Conservation (phyloP, 1,140 invertebrate genomes). For the Popillia japonica region DNA sequence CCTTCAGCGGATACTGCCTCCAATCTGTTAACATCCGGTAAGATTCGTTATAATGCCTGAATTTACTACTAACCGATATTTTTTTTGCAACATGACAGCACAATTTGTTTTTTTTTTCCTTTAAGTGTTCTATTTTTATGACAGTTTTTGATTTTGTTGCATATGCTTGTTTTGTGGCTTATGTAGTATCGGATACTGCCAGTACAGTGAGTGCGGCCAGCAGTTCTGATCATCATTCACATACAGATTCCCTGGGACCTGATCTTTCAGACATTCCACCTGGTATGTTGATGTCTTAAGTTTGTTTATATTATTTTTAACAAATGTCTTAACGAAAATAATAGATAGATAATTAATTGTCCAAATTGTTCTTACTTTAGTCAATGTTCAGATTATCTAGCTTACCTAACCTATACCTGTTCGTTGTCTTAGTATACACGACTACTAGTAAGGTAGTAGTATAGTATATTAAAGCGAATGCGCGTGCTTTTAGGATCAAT, state of each 20-base stretch:
- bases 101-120: neutral
- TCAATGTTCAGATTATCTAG: too few species aligned
- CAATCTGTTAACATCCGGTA: constrained; percentile 79
- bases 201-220: constrained; percentile 58
- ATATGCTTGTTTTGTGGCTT: constrained; percentile 47
- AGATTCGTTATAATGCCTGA: constrained; percentile 43
- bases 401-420: too few species aligned
- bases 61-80: neutral
- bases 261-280: constrained; percentile 50
- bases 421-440: too few species aligned
- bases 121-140: constrained; percentile 26
- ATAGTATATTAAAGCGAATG: too few species aligned
- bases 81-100: constrained; percentile 18
- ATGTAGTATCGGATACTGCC: constrained; percentile 59
- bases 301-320: neutral
- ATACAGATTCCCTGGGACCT: constrained; percentile 49
- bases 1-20: constrained; percentile 66
- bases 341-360: neutral
- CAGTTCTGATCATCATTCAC: constrained; percentile 52
- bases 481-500: too few species aligned
- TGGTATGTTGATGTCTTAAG: constrained; percentile 52
- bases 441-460: too few species aligned
- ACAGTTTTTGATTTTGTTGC: constrained; percentile 33
- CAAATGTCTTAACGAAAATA: neutral
- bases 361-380: too few species aligned